A percentile compares a stretch with the other conserved stretches of the same genome.
These are phyloP conservation scores for Apistogramma diplotaenia DNA, from an alignment of 2,113 vertebrate genomes.

Conservation along the genomic window DNA sequence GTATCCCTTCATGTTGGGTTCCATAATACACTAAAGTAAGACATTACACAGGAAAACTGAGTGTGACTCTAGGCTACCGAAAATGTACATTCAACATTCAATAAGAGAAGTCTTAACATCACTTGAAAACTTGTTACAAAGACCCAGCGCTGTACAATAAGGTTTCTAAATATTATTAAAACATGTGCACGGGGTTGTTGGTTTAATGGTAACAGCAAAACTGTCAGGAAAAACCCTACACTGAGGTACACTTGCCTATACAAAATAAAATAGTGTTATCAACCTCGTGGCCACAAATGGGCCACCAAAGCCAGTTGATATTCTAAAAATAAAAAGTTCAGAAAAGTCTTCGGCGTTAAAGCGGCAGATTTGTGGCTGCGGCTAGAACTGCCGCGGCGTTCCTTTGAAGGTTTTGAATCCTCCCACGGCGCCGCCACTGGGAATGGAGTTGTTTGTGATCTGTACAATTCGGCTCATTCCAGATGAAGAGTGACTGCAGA, in stretches of 20 bases:
- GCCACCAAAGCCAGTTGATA: constrained; percentile 82
- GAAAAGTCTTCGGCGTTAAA: constrained; percentile 56
- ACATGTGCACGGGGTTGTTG: constrained; percentile 56
- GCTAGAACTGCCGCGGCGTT: constrained; percentile 86
- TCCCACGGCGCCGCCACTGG: constrained; percentile 82
- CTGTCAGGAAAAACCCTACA: constrained; percentile 57
- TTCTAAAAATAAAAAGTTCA: constrained; percentile 62
- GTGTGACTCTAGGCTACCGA: constrained; percentile 31
- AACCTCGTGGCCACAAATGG: constrained; percentile 62
- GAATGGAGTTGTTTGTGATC: constrained; percentile 90
- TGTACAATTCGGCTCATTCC: constrained; percentile 96
- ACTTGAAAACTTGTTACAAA: constrained; percentile 68
- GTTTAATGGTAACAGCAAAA: constrained; percentile 56
- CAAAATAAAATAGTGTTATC: constrained; percentile 60
- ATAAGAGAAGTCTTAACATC: constrained; percentile 24
- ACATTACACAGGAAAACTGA: constrained; percentile 22
- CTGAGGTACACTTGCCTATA: constrained; percentile 64
- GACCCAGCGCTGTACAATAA: constrained; percentile 64
- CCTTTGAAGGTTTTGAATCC: constrained; percentile 96
- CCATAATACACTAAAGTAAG: constrained; percentile 34
- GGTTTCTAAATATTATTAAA: constrained; percentile 43
- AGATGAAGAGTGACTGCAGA: constrained; percentile 85
- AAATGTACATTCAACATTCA: constrained; percentile 54
- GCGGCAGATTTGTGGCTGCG: constrained; percentile 34
- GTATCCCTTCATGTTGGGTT: not conserved